These are phyloP conservation scores for Crossaster papposus DNA, from an alignment of 53 echinoderm and acorn worm genomes.

Conservation along the genomic window DNA sequence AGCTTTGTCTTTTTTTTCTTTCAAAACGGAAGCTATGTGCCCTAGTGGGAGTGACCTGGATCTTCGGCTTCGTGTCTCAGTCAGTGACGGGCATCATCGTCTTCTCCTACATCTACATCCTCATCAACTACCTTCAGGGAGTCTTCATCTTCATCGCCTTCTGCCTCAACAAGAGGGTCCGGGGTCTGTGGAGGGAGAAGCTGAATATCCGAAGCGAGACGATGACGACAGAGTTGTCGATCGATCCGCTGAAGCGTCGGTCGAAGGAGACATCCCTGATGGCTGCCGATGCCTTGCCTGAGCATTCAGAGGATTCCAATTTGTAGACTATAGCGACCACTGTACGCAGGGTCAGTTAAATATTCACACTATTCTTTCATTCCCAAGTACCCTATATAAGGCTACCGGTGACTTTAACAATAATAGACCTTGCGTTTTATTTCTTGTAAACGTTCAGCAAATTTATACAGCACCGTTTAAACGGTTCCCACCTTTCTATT, in stretches of 20 bases:
- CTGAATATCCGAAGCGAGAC: background rate
- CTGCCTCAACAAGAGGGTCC: conserved; percentile 42
- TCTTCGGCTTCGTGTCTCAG: conserved; percentile 39
- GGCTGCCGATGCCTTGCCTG: background rate
- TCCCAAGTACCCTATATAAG: no score
- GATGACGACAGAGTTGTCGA: background rate
- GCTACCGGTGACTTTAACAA: no score
- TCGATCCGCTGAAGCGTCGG: background rate
- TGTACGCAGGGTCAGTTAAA: background rate
- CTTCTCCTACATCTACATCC: conserved; percentile 55
- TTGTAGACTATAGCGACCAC: background rate
- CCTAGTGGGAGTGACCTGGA: conserved; percentile 48
- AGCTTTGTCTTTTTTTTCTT: no score
- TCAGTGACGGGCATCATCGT: conserved; percentile 35
- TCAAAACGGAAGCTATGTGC: background rate
- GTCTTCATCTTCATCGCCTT: conserved; percentile 58
- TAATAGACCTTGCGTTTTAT: no score
- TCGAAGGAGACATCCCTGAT: background rate
- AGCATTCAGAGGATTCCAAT: background rate
- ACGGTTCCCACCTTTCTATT: no score
- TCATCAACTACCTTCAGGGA: conserved; percentile 59
- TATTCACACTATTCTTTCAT: background rate
- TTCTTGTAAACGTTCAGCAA: no score
- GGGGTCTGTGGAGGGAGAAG: conserved; percentile 39
- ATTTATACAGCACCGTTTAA: no score